Percentiles rank a stretch among this genome's conserved stretches.
These are phyloP conservation scores for Murina feae DNA, from an alignment of 2,113 vertebrate genomes.

Conservation along the genomic window DNA sequence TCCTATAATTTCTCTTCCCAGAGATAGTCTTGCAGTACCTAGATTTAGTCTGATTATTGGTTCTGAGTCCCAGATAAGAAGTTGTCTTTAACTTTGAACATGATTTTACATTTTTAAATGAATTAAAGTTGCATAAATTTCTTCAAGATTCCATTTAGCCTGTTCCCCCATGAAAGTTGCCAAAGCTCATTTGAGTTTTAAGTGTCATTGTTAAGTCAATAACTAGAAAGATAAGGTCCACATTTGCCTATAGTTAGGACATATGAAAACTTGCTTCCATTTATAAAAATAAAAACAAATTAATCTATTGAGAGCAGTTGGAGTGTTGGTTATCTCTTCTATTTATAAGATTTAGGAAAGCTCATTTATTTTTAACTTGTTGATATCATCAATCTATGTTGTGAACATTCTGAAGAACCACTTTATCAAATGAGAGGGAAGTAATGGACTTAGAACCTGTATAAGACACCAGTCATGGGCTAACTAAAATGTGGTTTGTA, in stretches of 20 bases:
- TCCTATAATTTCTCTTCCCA: not conserved
- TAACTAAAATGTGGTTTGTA: not conserved
- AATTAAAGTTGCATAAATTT: not conserved
- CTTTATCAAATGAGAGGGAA: not conserved
- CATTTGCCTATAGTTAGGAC: not conserved
- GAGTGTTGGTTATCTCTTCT: not conserved
- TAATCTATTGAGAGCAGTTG: not conserved
- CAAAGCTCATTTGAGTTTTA: not conserved
- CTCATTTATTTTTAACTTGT: not conserved
- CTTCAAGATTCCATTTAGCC: not conserved
- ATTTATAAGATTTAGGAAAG: not conserved
- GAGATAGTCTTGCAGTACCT: not conserved
- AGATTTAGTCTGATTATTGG: not conserved
- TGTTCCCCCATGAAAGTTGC: not conserved
- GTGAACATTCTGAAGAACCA: not conserved
- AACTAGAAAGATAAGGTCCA: not conserved
- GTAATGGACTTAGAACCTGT: not conserved
- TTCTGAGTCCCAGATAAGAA: not conserved
- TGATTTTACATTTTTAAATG: not conserved
- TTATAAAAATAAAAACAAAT: not conserved
- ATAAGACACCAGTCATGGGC: not conserved
- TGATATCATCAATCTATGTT: not conserved
- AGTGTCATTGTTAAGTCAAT: not conserved
- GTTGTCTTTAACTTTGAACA: not conserved
- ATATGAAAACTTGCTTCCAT: not conserved